A percentile compares a stretch with the other conserved stretches of the same genome.
Evolutionary conservation across 2,888 invertebrate genomes (phyloP).

Genomic region (Smittia aterrima): DNA sequence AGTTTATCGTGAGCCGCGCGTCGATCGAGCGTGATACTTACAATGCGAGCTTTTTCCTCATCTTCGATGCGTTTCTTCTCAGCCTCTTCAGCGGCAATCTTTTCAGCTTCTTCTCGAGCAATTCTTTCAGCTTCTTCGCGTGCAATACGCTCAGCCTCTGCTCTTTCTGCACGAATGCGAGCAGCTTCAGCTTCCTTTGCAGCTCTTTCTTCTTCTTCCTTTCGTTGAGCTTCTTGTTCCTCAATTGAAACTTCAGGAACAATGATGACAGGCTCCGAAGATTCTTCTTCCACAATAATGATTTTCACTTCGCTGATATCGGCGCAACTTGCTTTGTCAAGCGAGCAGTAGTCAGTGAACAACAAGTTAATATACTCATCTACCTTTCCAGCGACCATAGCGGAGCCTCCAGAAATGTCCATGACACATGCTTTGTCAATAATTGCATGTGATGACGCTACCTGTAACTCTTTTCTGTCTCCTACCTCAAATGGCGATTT

Average conservation of each 20-base stretch:
- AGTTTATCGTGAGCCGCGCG: not conserved
- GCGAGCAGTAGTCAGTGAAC: constrained; percentile 36
- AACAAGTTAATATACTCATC: constrained; percentile 35
- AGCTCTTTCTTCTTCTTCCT: constrained; percentile 19
- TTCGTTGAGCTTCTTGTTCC: constrained; percentile 6
- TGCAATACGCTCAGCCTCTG: constrained; percentile 43
- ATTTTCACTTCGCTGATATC: constrained; percentile 36
- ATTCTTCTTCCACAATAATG: constrained; percentile 23
- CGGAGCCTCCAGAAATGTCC: constrained; percentile 51
- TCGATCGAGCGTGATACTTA: not conserved
- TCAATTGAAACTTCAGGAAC: not conserved
- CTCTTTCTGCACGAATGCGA: not conserved
- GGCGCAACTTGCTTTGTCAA: constrained; percentile 39
- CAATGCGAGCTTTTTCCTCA: constrained; percentile 44
- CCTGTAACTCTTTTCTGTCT: constrained; percentile 50
- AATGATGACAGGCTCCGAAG: not conserved
- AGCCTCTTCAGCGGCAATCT: constrained; percentile 44
- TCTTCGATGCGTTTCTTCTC: constrained; percentile 37
- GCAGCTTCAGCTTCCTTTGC: not conserved
- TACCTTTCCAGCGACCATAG: constrained; percentile 33
- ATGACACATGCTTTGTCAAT: constrained; percentile 53
- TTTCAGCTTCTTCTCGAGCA: constrained; percentile 35
- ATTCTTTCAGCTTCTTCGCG: constrained; percentile 44
- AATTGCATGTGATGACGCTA: constrained; percentile 53
- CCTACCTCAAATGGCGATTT: constrained; percentile 55